Evolutionary conservation across 2,113 vertebrate species (phyloP), one percentile per base, ranked within the genome.

Genomic region (Acanthochromis polyacanthus): DNA sequence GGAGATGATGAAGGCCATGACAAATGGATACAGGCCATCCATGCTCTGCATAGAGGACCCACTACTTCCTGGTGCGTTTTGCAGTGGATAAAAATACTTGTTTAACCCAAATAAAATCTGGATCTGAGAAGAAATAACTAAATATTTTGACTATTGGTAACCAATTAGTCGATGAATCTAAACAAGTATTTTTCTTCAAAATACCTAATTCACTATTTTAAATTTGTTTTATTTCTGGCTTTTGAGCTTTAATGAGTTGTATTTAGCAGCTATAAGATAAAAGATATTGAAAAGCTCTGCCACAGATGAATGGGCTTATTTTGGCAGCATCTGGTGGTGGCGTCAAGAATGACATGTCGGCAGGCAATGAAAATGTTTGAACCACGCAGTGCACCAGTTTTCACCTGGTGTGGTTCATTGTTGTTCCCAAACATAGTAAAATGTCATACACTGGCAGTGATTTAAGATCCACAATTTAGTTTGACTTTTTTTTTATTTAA

Each of bases 1-100:
- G 79, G 97, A 99, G 89, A 96, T 99, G 75, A 97, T 98, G 92
- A 99, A 98, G 91, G 95, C 94, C 90, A 97, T 99, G 98, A 92
- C 95, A 2, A 97, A 97, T 71, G 98, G 97, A 70, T 99, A 97
- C 90, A 94, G 98, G 87, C 98, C 98, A 32, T 99, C 98, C 20
- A 97, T 98, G 97, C 95, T 99, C n/a, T 99, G 97, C 71, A 99
- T 99, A 1, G 98, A 99, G 92, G 98, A 99, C 75, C 98, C 98
- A 0, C 88, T 99, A 61, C 96, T 98, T 79, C 97, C 97, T 96
- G 98, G 98, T 99, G 62, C 10, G 8, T 43, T 71, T 10, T 40
- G 9, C 38, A 11, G 38, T 40, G 6, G 12, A 43, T 43, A 15
- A 15, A 43, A 14, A 43, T 15, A 43, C 14, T 43, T 4, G 3